Evolutionary conservation across 1,140 invertebrate species (phyloP).

Genomic region (Cydia strobilella): DNA sequence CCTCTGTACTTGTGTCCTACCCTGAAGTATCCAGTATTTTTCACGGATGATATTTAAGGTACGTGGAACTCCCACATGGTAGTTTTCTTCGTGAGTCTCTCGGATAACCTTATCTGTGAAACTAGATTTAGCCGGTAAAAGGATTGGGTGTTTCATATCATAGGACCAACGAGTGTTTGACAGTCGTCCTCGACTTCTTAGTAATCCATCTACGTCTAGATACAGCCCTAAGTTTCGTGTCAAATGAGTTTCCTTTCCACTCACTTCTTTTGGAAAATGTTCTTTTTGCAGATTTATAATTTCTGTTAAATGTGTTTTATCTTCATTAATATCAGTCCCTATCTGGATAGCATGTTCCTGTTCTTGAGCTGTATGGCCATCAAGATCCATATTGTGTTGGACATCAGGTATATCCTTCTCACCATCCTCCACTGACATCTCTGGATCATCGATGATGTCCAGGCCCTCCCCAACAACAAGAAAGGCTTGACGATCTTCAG

Average conservation of each 20-base stretch:
- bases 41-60: conserved; percentile 8
- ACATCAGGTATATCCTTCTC: neutral
- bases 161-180: neutral
- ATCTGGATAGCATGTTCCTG: neutral
- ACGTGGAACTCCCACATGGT: conserved; percentile 33
- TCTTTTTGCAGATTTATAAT: neutral
- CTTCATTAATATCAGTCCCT: neutral
- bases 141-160: conserved; percentile 16
- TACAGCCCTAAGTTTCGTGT: conserved; percentile 1
- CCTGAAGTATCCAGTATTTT: conserved; percentile 32
- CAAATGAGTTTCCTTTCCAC: conserved; percentile 19
- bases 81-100: conserved; percentile 14
- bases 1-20: conserved; percentile 21
- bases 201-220: conserved; percentile 4
- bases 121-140: neutral
- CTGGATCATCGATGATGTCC: neutral
- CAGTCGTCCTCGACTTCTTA: conserved; percentile 1
- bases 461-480: neutral
- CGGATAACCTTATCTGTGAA: conserved; percentile 22
- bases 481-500: no score
- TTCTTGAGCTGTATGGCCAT: neutral
- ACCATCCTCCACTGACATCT: neutral
- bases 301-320: neutral
- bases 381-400: neutral
- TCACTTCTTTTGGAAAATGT: conserved; percentile 1